Evolutionary conservation across 1,140 invertebrate species (phyloP).

Genomic region (Parapsyche elsis): DNA sequence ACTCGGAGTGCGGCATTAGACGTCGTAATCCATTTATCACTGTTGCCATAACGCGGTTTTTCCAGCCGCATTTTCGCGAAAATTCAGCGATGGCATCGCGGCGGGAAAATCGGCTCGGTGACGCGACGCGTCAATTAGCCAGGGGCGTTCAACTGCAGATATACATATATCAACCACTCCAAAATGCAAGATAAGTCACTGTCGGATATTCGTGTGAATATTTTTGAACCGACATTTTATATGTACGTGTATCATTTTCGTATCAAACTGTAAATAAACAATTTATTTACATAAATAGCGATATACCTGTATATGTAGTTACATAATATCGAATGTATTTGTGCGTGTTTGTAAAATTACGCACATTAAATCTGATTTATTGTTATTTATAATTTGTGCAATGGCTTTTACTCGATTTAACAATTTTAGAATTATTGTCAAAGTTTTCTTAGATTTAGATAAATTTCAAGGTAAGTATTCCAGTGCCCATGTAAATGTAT

Average conservation of each 20-base stretch:
- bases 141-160: not conserved
- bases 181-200: too few species aligned
- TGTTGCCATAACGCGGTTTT: not conserved
- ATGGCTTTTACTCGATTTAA: slow-evolving; percentile 12
- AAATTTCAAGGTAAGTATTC: too few species aligned
- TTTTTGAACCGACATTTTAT: too few species aligned
- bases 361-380: not conserved
- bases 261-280: too few species aligned
- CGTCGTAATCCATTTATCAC: slow-evolving; percentile 15
- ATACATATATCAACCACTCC: not conserved
- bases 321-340: too few species aligned
- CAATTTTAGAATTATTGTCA: not conserved
- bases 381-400: slow-evolving; percentile 13
- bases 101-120: not conserved
- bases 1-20: not conserved
- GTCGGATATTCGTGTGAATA: too few species aligned
- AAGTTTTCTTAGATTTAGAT: slow-evolving; percentile 16
- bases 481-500: too few species aligned
- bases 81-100: not conserved
- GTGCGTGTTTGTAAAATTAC: not conserved
- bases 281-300: too few species aligned
- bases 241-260: too few species aligned
- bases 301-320: too few species aligned
- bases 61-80: not conserved
- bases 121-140: not conserved